A percentile compares a stretch with the other conserved stretches of the same genome.
phyloP scores from a whole-genome alignment of 2,797 vertebrate genomes.

The Setipinna tenuifilis region DNA sequence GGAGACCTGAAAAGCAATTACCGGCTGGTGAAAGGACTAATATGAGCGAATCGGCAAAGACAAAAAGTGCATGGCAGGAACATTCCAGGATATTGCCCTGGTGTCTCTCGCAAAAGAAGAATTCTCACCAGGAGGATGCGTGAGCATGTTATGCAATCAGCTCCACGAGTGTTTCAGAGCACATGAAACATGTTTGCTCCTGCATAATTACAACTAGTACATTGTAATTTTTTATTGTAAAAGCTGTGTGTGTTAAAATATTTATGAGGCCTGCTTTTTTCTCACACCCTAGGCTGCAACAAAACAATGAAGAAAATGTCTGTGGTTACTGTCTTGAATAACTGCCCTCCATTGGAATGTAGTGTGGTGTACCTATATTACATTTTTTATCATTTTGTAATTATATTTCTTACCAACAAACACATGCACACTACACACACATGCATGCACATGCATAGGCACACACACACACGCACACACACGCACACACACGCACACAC shows the following conservation, averaged over 20 bases:
- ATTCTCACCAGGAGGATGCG: background rate
- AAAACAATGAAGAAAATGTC: background rate
- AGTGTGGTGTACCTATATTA: background rate
- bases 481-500: background rate
- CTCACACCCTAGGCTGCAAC: background rate
- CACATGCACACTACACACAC: background rate
- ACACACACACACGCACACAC: too few species aligned
- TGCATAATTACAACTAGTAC: conserved; percentile 9
- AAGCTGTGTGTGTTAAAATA: background rate
- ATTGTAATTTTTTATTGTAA: conserved; percentile 13
- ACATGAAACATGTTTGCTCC: background rate
- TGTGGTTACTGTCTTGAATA: background rate
- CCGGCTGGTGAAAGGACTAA: background rate
- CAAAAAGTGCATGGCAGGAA: background rate
- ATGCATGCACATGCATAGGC: background rate
- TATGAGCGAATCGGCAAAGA: background rate
- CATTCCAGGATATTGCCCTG: conserved; percentile 18
- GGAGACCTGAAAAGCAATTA: conserved; percentile 14
- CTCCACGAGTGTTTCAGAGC: background rate
- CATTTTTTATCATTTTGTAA: background rate
- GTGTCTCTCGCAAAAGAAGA: background rate
- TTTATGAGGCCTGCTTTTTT: conserved; percentile 5
- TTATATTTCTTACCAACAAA: background rate
- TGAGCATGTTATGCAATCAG: background rate
- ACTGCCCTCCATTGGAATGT: background rate